These are phyloP conservation scores for Heliothis subflexa DNA, from an alignment of 1,140 invertebrate species.

Conservation along the genomic window DNA sequence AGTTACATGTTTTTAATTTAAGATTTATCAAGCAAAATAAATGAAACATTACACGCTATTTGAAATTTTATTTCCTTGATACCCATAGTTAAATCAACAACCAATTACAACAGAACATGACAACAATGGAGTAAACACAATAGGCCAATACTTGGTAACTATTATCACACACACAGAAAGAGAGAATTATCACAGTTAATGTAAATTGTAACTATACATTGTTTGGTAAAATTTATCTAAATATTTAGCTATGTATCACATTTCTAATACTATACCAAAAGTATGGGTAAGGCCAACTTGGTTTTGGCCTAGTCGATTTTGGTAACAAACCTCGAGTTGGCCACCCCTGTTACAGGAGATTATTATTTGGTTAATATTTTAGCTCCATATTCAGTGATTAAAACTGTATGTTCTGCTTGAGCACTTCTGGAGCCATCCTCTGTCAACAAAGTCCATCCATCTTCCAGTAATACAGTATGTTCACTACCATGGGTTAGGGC, in stretches of 20 bases:
- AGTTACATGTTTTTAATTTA: constrained; percentile 84
- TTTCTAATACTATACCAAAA: background rate
- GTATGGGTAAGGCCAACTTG: too few relatives aligned
- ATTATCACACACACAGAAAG: background rate
- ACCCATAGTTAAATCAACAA: background rate
- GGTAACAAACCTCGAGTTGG: too few relatives aligned
- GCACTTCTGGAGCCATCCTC: constrained; percentile 92
- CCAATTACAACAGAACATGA: background rate
- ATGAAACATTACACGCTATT: constrained; percentile 72
- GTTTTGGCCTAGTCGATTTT: too few relatives aligned
- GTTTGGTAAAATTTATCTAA: background rate
- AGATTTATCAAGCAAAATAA: constrained; percentile 81
- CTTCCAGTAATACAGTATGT: constrained; percentile 91
- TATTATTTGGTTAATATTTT: constrained; percentile 89
- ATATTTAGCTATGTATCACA: background rate
- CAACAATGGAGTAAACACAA: background rate
- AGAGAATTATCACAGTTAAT: constrained; percentile 4
- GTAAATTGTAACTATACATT: background rate
- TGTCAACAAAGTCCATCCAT: constrained; percentile 96
- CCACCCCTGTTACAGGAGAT: background rate
- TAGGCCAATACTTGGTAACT: too few relatives aligned
- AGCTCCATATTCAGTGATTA: constrained; percentile 91
- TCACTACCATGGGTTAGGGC: constrained; percentile 91
- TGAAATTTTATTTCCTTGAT: constrained; percentile 63
- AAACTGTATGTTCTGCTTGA: constrained; percentile 96